phyloP scores from a whole-genome alignment of 1,140 invertebrate genomes.

The Drosophila elegans region DNA sequence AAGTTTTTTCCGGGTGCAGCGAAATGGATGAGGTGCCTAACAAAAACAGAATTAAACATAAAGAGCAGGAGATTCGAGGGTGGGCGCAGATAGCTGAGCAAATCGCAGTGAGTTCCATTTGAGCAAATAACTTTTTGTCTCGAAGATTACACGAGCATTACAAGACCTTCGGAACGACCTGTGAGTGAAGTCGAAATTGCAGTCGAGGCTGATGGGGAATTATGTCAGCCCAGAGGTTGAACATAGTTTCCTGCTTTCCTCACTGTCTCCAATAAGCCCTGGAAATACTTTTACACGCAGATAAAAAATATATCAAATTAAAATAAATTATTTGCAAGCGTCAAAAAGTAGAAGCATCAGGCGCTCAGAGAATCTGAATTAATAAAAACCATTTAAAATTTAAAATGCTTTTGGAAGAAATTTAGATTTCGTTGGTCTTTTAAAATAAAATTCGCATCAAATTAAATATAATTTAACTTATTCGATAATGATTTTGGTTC shows the following conservation, averaged over 20 bases:
- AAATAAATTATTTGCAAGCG: no score
- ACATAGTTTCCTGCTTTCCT: slow-evolving; percentile 2
- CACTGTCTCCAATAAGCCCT: neutral
- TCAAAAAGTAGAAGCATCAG: no score
- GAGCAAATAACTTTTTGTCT: slow-evolving; percentile 57
- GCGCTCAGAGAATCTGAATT: no score
- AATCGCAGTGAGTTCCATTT: slow-evolving; percentile 20
- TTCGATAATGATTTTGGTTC: no score
- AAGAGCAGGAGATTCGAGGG: slow-evolving; percentile 27
- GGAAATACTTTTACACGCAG: slow-evolving; percentile 2
- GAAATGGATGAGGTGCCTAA: slow-evolving; percentile 67
- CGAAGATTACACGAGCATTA: slow-evolving; percentile 72
- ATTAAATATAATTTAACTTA: no score
- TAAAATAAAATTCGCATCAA: no score
- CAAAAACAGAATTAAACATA: slow-evolving; percentile 65
- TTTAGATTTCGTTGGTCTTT: no score
- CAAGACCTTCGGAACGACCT: slow-evolving; percentile 27
- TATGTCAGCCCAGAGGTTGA: slow-evolving; percentile 30
- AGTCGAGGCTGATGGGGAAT: slow-evolving; percentile 53
- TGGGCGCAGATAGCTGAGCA: neutral
- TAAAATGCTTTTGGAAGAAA: no score
- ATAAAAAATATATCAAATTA: neutral
- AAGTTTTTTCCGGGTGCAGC: slow-evolving; percentile 26
- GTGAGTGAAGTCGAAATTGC: slow-evolving; percentile 30
- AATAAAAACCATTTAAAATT: no score